phyloP scores from a whole-genome alignment of 2,888 invertebrate genomes.

The Diplazon laetatorius region DNA sequence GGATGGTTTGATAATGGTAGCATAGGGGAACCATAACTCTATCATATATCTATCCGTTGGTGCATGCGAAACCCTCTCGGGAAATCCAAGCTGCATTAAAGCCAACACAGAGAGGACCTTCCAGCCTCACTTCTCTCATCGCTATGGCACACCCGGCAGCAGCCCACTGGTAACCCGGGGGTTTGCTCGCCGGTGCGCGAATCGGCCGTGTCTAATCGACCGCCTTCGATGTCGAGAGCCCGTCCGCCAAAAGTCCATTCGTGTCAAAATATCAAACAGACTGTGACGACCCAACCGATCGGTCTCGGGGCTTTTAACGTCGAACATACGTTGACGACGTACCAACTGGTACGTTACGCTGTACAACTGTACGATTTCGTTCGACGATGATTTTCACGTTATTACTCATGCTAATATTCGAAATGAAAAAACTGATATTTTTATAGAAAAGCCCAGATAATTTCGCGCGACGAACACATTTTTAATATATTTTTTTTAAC shows the following conservation, averaged over 20 bases:
- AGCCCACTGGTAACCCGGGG: not conserved
- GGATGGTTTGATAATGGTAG: conserved; percentile 75
- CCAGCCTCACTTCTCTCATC: not conserved
- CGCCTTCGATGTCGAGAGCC: conserved; percentile 56
- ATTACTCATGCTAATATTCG: not conserved
- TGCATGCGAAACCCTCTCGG: conserved; percentile 69
- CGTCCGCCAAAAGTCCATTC: conserved; percentile 42
- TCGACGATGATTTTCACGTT: not conserved
- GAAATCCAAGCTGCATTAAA: conserved; percentile 75
- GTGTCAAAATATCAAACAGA: conserved; percentile 69
- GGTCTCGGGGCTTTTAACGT: not conserved
- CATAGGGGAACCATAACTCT: conserved; percentile 79
- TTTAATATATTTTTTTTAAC: too few relatives aligned
- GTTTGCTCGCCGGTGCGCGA: conserved; percentile 58
- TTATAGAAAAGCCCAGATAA: too few relatives aligned
- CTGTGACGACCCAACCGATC: conserved; percentile 56
- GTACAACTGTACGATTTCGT: not conserved
- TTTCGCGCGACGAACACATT: too few relatives aligned
- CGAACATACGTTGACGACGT: not conserved
- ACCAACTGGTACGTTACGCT: not conserved
- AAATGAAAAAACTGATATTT: too few relatives aligned
- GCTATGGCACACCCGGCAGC: too few relatives aligned
- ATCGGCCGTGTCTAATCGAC: conserved; percentile 70
- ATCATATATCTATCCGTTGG: conserved; percentile 74
- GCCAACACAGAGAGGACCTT: conserved; percentile 55